Evolutionary conservation across 2,797 vertebrate genomes (phyloP).

Genomic region (Vireo griseus): DNA sequence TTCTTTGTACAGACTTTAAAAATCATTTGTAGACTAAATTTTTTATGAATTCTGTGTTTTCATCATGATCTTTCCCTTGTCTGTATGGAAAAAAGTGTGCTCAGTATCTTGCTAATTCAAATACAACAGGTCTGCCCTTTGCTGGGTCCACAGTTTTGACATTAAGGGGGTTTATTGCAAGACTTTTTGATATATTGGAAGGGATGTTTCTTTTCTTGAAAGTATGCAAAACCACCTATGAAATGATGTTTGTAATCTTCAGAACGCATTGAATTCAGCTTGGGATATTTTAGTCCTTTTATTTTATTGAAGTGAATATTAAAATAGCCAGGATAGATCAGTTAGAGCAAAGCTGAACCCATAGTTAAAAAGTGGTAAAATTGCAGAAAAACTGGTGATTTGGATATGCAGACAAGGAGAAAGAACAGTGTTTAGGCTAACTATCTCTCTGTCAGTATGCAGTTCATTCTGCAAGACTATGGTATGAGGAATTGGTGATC

Average conservation of each 20-base stretch:
- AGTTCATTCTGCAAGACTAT: not conserved
- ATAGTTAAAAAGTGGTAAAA: not conserved
- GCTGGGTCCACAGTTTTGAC: not conserved
- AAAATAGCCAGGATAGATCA: not conserved
- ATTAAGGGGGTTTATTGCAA: not conserved
- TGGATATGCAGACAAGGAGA: not conserved
- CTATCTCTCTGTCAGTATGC: rapidly evolving
- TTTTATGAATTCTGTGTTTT: not conserved
- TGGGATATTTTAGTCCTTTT: not conserved
- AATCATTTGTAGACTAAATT: not conserved
- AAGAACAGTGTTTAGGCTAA: not conserved
- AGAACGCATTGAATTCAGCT: not conserved
- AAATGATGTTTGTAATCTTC: not conserved
- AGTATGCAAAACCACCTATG: not conserved
- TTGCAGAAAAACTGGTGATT: not conserved
- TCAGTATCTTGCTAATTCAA: not conserved
- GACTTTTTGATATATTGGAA: not conserved
- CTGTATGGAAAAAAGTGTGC: not conserved
- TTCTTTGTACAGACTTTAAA: not conserved
- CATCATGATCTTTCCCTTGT: not conserved
- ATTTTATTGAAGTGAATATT: not conserved
- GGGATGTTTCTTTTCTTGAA: not conserved
- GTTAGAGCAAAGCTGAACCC: not conserved
- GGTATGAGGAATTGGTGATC: not conserved
- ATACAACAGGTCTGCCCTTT: not conserved